Evolutionary conservation across 2,888 invertebrate genomes (phyloP).

Genomic region (Syritta pipiens): DNA sequence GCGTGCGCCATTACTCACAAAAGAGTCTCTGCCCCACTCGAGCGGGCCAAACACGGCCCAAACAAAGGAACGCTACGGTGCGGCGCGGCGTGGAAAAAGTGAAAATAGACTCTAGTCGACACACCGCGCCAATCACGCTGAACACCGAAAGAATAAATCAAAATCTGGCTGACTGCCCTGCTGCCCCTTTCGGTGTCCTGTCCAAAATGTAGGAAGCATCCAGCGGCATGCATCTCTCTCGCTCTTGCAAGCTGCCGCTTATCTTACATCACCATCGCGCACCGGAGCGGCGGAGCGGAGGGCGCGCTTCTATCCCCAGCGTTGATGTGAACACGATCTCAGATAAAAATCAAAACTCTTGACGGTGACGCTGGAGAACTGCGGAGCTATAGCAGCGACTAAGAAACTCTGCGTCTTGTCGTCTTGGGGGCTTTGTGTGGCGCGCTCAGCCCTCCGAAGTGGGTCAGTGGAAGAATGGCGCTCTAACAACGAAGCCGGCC

Average conservation of each 20-base stretch:
- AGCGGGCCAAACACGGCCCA: constrained; percentile 17
- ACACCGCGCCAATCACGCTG: constrained; percentile 66
- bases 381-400: too few relatives aligned
- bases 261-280: constrained; percentile 69
- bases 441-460: constrained; percentile 42
- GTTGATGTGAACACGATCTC: constrained; percentile 68
- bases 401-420: too few relatives aligned
- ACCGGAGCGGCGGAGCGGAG: too few relatives aligned
- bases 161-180: constrained; percentile 61
- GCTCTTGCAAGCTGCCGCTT: constrained; percentile 53
- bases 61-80: constrained; percentile 62
- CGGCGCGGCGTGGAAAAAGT: constrained; percentile 63
- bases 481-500: constrained; percentile 16
- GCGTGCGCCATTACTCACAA: constrained; percentile 63
- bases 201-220: constrained; percentile 51
- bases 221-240: constrained; percentile 28
- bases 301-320: constrained; percentile 66
- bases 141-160: constrained; percentile 66
- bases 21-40: not conserved
- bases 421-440: not conserved
- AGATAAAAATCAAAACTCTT: constrained; percentile 65
- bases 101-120: constrained; percentile 66
- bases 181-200: not conserved
- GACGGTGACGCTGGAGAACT: constrained; percentile 46
- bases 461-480: constrained; percentile 65